Percentiles rank a stretch among this genome's conserved stretches.
These are phyloP conservation scores for Drosophila merina DNA, from an alignment of 2,888 invertebrate species.

Conservation along the genomic window DNA sequence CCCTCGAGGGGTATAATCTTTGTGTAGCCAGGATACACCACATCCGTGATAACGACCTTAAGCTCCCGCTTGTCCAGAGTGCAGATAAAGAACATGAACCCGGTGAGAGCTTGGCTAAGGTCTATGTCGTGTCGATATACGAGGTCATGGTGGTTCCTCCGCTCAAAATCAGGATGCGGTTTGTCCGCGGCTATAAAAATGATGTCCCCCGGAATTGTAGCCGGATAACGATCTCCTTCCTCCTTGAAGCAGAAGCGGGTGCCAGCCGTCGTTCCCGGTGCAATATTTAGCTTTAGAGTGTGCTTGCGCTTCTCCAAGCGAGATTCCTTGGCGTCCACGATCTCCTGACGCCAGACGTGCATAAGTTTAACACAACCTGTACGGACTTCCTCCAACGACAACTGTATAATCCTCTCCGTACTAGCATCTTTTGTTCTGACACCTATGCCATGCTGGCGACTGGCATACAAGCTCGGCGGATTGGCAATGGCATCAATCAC, in stretches of 20 bases:
- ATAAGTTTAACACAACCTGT: slow-evolving; percentile 92
- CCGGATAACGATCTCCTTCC: slow-evolving; percentile 92
- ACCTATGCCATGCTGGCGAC: slow-evolving; percentile 87
- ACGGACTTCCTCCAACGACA: slow-evolving; percentile 88
- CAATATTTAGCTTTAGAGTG: slow-evolving; percentile 89
- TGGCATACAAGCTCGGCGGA: slow-evolving; percentile 87
- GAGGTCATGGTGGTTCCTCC: slow-evolving; percentile 88
- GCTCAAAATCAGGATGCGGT: slow-evolving; percentile 87
- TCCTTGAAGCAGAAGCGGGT: slow-evolving; percentile 90
- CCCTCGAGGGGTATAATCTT: slow-evolving; percentile 90
- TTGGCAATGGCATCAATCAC: slow-evolving; percentile 88
- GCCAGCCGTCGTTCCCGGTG: slow-evolving; percentile 89
- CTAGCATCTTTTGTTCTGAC: slow-evolving; percentile 87
- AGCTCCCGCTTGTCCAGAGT: slow-evolving; percentile 90
- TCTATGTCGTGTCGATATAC: slow-evolving; percentile 86
- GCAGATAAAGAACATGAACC: slow-evolving; percentile 87
- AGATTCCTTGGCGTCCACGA: slow-evolving; percentile 87
- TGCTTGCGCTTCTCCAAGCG: slow-evolving; percentile 88
- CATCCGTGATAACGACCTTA: slow-evolving; percentile 89
- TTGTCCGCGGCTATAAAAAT: slow-evolving; percentile 90
- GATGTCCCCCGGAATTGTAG: slow-evolving; percentile 88
- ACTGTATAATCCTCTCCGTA: slow-evolving; percentile 85
- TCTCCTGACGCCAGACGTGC: slow-evolving; percentile 90
- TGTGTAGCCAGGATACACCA: slow-evolving; percentile 88
- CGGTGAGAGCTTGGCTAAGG: slow-evolving; percentile 89